Conservation (phyloP, 2,797 vertebrate genomes). For the Mus minutoides region DNA sequence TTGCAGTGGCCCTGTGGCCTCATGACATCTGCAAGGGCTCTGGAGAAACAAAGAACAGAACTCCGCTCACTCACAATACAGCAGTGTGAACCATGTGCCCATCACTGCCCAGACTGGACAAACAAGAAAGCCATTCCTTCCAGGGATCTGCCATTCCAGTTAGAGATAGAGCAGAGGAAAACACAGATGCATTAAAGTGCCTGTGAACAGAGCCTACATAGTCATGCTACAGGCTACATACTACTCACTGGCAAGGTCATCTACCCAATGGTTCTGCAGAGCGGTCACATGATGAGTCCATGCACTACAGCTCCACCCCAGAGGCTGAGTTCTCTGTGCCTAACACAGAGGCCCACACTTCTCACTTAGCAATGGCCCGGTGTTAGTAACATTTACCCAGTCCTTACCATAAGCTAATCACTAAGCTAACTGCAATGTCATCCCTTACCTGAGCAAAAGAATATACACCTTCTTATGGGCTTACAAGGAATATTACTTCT, state of each 20-base stretch:
- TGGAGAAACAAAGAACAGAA: slow-evolving; percentile 84
- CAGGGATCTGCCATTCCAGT: not conserved
- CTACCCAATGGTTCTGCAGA: not conserved
- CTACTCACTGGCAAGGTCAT: too few relatives aligned
- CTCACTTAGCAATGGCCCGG: not conserved
- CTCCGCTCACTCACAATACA: slow-evolving; percentile 59
- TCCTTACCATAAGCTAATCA: not conserved
- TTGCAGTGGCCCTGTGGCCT: slow-evolving; percentile 95
- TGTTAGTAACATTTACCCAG: not conserved
- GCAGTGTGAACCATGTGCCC: not conserved
- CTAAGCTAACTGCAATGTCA: not conserved
- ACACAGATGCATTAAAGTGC: not conserved
- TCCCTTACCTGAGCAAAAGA: not conserved
- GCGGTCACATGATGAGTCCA: not conserved
- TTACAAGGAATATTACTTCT: not conserved
- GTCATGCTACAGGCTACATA: not conserved
- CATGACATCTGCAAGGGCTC: slow-evolving; percentile 97
- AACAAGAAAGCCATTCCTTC: not conserved
- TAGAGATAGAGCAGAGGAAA: not conserved
- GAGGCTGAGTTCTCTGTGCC: not conserved
- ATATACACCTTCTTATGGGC: not conserved
- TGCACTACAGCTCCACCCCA: not conserved
- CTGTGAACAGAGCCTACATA: not conserved
- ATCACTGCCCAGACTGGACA: not conserved
- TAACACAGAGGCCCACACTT: not conserved